Base-by-base conservation (phyloP, 92 coral and sea anemone genomes). In the Phenganax marumi region DNA sequence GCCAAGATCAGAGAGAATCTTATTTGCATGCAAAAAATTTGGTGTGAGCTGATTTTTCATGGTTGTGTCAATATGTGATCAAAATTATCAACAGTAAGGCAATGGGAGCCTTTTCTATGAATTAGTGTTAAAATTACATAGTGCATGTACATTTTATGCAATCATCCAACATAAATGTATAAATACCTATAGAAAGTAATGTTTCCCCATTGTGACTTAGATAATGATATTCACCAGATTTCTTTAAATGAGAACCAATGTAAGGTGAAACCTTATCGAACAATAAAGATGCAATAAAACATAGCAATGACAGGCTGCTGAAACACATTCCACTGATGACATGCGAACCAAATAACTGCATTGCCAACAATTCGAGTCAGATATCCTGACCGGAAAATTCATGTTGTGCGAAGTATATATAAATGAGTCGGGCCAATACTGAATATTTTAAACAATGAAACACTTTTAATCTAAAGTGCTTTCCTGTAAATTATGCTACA, bases 301-400 rank as follows among this genome's bases (percentile, higher is more conserved):
- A 25, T 9, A 23, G 49, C 6, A 66, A 66, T 66, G 12, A 66
- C n/a, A 47, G 49, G n/a, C 72, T 10, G 17, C 77, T 17, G 50
- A 72, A 72, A 52, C 60, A 49, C 47, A 49, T 72, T 72, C 47
- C 46, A 72, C 50, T 47, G 60, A 46, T 72, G 77, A 52, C 77
- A 49, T 12, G 52, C 7, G 50, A 10, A 52, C 25, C 25, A 19
- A 0, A 25, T 10, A 0, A 56, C 63, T 14, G 22, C 43, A 2
- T 66, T 39, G 79, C 17, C 79, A 48, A 43, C 76, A 70, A 63
- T 50, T 10, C 18, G 79, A 17, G n/a, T n/a, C n/a, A n/a, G 25
- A 74, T 74, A 50, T 74, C 62, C 79, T 74, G 58, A 51, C 79
- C 79, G 65, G 79, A 51, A 46, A 52, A 51, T 56, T 74, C 48